A percentile compares a stretch with the other conserved stretches of the same genome.
Evolutionary conservation across 2,113 vertebrate genomes (phyloP).

Genomic region (Myrmecophaga tridactyla): DNA sequence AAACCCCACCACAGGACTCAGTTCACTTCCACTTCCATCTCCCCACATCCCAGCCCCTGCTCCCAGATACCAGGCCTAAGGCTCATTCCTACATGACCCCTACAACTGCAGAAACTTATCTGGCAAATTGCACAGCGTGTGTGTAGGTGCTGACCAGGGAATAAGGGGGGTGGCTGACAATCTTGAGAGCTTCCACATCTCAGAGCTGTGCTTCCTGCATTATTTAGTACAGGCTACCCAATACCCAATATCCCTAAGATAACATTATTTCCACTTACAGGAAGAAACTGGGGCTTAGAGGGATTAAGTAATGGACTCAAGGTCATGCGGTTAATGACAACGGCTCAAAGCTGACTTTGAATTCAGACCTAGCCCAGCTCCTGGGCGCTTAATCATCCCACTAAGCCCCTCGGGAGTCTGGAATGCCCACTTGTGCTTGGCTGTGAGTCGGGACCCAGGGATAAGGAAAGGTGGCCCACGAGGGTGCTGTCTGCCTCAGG

Average conservation of each 20-base stretch:
- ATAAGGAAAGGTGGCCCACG: neutral
- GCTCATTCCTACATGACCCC: accelerated
- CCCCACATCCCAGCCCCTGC: accelerated
- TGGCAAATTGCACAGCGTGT: neutral
- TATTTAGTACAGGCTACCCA: neutral
- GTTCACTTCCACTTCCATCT: accelerated
- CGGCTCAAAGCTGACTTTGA: neutral
- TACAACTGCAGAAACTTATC: neutral
- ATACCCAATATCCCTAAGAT: too few species aligned
- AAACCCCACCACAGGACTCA: accelerated
- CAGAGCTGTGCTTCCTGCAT: neutral
- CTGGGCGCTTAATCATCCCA: neutral
- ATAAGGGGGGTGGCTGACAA: accelerated
- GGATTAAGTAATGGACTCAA: neutral
- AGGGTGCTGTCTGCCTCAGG: neutral
- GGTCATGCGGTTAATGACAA: neutral
- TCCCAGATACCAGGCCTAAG: neutral
- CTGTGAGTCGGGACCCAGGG: accelerated
- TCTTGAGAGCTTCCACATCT: neutral
- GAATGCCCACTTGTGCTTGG: neutral
- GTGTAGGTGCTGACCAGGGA: accelerated
- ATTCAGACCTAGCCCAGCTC: neutral
- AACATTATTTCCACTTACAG: neutral
- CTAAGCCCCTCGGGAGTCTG: neutral
- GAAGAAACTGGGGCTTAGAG: neutral